Base-by-base conservation (phyloP, 2,113 vertebrate genomes). In the Drymodes brunneopygia region DNA sequence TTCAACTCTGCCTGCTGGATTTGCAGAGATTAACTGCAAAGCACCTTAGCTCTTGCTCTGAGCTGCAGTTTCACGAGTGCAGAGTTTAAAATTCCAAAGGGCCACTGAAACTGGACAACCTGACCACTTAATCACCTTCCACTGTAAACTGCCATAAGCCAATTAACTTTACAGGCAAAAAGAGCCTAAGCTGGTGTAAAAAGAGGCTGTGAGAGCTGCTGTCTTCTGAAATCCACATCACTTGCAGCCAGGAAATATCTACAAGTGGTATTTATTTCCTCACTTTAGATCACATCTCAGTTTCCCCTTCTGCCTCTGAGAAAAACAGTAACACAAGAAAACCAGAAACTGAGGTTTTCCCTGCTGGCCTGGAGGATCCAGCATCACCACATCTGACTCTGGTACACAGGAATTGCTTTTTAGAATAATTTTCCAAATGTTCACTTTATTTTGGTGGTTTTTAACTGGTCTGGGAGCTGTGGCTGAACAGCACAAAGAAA, bases 21-120 rank as follows among this genome's bases (percentile, higher is more conserved):
- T 97, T 93, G 79, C 74, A 82, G 85, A 61, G 94, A 88, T 97
- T 88, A 94, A 35, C 83, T 45, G 61, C 80, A 93, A 93, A 96
- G 94, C 82, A 95, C 60, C 82, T 95, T 70, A 81, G 54, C 48
- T 88, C 85, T 70, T 79, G 72, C 88, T 54, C 84, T 78, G 42
- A 90, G 80, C 88, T 60, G 40, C 8, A 54, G 58, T 66, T 93
- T 73, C 70, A 25, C 40, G 64, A 64, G 17, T 33, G 38, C 14
- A 47, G 35, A 73, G 72, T 92, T 88, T 38, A 57, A 73, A 88
- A 92, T 86, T 95, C 82, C 56, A 81, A 78, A 90, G 77, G 81
- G 67, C 4, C 82, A 62, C 56, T 47, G 78, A 62, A 94, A 93
- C 15, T 28, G 47, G 67, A 70, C 64, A 86, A 42, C 27, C 21